Evolutionary conservation across 2,888 invertebrate species (phyloP), one percentile per base, ranked within the genome.

Genomic region (Eugnorisma glareosa): DNA sequence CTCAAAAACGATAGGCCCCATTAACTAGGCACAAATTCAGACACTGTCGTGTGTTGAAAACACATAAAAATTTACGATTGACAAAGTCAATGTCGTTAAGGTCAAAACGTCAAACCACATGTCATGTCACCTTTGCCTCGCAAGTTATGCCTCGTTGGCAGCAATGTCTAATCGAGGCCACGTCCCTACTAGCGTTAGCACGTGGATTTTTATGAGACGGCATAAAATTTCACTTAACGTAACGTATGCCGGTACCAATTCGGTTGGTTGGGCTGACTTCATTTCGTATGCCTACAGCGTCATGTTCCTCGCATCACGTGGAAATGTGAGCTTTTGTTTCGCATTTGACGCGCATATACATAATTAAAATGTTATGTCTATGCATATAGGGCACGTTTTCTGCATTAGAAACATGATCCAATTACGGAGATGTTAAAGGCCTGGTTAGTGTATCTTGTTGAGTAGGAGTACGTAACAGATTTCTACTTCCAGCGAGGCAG

Each of bases 181-280:
- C 75, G 79, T 85, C 73, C 76, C 73, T 85, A 79, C 69, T 61
- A 69, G 75, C 81, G 81, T 80, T 88, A 89, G 85, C 90, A 90
- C 91, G 91, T 91, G 90, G 91, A 93, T 93, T 94, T 95, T 93
- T 94, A 94, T 91, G 93, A 91, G 91, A 88, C 89, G 89, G 90
- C 91, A 93, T 95, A 93, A 94, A 94, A 94, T 94, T 94, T 94
- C 94, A 94, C 93, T 94, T 94, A 92, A 90, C 92, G 86, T 91
- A 89, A 91, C 92, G 89, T 88, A 90, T 89, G 89, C 87, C 87
- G 76, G 89, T 87, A 89, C 90, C 92, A 91, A 92, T 93, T 93
- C 90, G 92, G 91, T 91, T 90, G 91, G 92, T 92, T 90, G 92
- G 92, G 92, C 91, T 92, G 89, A 88, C 91, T 91, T 93, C 92